Base-by-base conservation (phyloP, 1,140 invertebrate genomes). In the Melitaea cinxia region DNA sequence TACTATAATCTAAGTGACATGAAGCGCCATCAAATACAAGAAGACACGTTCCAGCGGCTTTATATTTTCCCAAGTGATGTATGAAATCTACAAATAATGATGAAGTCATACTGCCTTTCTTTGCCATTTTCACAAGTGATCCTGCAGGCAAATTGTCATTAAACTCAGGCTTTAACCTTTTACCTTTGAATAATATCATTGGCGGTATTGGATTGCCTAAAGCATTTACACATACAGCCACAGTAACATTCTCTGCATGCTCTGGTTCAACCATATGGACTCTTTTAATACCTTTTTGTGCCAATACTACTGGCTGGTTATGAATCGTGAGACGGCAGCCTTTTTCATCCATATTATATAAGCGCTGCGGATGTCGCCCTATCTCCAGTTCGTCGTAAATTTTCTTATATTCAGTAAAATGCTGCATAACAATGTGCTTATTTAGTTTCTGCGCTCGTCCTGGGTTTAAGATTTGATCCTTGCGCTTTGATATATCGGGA, bases 281-380 rank as follows among this genome's bases (percentile, higher is more conserved):
- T 56, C 81, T 75, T n/a, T n/a, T n/a, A n/a, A n/a, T n/a, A n/a
- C n/a, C n/a, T n/a, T 63, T 75, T 82, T n/a, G 23, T 42, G 83
- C 72, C 1, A 88, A 64, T 68, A 91, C 82, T 53, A n/a, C 1
- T 1, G 53, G 39, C 54, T 82, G 74, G 15, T 88, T 58, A 53
- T 91, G 30, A 10, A 35, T 35, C 12, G 30, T 35, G 4, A 35
- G 85, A n/a, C n/a, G n/a, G n/a, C n/a, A n/a, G n/a, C n/a, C n/a
- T n/a, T n/a, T n/a, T n/a, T n/a, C n/a, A n/a, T 5, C 74, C 56
- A 91, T 80, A 49, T 89, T 91, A 67, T 73, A 91, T 10, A 89
- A 75, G 4, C 66, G 55, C 62, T 88, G 30, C 12, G 30, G 30
- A 35, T 35, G 4, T 53, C 49, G 42, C 15, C 21, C 47, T 30